Evolutionary conservation across 2,888 invertebrate genomes (phyloP), one percentile per base, ranked within the genome.

Genomic region (Hecatera dysodea): DNA sequence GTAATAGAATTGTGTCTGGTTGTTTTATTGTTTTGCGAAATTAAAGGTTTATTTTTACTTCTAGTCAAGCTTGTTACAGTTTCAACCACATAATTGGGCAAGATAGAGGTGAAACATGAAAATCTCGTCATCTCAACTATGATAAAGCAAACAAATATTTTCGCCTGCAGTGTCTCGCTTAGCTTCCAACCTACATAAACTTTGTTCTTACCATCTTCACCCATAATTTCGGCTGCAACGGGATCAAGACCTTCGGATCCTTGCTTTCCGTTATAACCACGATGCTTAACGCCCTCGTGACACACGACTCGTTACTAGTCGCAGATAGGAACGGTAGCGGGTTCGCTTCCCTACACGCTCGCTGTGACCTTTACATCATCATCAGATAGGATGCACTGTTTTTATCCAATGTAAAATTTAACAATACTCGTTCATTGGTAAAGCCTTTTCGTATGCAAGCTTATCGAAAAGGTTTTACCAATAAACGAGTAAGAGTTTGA

Each of bases 281-380:
- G 80, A 82, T 78, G 80, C 78, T 72, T 83, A 80, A 83, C 80
- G 83, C 76, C 77, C 78, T 80, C 85, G 85, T 85, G 85, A 84
- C 86, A 83, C 86, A 80, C 76, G 78, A 80, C 82, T 85, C 76
- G 82, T 87, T 86, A 81, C 77, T 78, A 86, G 85, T 81, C 83
- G 68, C 64, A 76, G 87, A 87, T 87, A 86, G 78, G 82, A 73
- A 76, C 75, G 75, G 80, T 82, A 81, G 84, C 81, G 72, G 84
- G 80, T 84, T 85, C 73, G 81, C 61, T 78, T 81, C 84, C 79
- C 87, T 74, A 78, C 85, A 85, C 83, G 85, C 80, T 67, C 63
- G 46, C 46, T 9, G 44, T 86, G 87, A 87, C 87, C 87, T 87
- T 87, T 86, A 76, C 81, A 73, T 83, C 85, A 83, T 87, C 83